phyloP scores from a whole-genome alignment of 2,888 invertebrate species.

The Lasioglossum lativentre region DNA sequence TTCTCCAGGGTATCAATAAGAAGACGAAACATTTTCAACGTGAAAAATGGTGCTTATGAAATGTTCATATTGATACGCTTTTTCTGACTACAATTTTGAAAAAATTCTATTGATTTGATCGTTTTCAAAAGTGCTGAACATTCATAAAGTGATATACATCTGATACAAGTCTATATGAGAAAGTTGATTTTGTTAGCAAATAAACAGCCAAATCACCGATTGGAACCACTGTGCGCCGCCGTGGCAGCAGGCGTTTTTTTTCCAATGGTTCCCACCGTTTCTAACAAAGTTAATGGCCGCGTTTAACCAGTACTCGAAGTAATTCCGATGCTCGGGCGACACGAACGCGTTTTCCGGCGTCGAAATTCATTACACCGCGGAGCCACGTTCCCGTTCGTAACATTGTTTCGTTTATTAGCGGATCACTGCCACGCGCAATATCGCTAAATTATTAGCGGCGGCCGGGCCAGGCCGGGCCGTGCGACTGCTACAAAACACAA shows the following conservation, averaged over 20 bases:
- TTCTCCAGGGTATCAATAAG: no score
- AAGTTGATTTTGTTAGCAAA: no score
- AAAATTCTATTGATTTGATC: no score
- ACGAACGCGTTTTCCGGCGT: slow-evolving; percentile 34
- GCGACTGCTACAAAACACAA: slow-evolving; percentile 29
- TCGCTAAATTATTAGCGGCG: slow-evolving; percentile 47
- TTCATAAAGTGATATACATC: no score
- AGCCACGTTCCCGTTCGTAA: slow-evolving; percentile 22
- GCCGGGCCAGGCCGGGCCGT: neutral
- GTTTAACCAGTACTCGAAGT: slow-evolving; percentile 42
- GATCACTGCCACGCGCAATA: slow-evolving; percentile 48
- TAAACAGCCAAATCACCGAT: no score
- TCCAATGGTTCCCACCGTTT: neutral
- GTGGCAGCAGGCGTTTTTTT: neutral
- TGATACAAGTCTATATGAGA: no score
- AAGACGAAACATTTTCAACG: no score
- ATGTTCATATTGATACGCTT: no score
- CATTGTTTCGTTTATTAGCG: slow-evolving; percentile 59
- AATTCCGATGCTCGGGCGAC: slow-evolving; percentile 36
- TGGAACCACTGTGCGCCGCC: no score
- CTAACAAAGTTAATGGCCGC: slow-evolving; percentile 36
- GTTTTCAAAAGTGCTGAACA: no score
- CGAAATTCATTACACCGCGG: slow-evolving; percentile 52
- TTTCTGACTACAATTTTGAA: no score
- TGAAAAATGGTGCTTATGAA: no score